Percentiles rank a stretch among this genome's conserved stretches.
Evolutionary conservation across 1,140 invertebrate genomes (phyloP).

Genomic region (Drosophila biarmipes): DNA sequence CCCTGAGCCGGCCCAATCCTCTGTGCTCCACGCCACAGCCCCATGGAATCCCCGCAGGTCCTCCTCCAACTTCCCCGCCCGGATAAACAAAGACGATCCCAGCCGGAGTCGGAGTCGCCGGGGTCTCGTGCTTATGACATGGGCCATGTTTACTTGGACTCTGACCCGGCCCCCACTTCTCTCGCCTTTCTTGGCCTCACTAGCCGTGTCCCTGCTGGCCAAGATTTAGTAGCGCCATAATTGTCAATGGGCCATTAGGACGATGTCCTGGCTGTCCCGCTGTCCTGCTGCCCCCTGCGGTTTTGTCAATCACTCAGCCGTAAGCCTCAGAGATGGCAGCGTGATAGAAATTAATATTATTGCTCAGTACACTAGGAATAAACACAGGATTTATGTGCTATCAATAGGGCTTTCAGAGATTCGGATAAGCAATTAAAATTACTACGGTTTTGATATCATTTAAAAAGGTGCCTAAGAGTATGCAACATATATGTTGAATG

Average conservation of each 20-base stretch:
- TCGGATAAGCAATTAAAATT: neutral
- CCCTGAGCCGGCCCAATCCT: slow-evolving; percentile 21
- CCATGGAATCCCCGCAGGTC: neutral
- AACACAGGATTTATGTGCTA: neutral
- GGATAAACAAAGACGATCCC: slow-evolving; percentile 30
- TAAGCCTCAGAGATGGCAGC: slow-evolving; percentile 41
- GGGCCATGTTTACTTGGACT: slow-evolving; percentile 37
- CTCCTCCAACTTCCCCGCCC: neutral
- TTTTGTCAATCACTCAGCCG: slow-evolving; percentile 64
- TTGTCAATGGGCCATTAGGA: slow-evolving; percentile 77
- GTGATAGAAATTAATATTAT: slow-evolving; percentile 47
- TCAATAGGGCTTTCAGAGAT: neutral
- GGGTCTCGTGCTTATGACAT: slow-evolving; percentile 36
- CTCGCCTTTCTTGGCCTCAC: neutral
- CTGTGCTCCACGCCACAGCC: neutral
- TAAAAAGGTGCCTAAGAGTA: no score
- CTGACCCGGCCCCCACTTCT: neutral
- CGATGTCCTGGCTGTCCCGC: slow-evolving; percentile 28
- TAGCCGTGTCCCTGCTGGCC: slow-evolving; percentile 33
- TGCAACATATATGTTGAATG: no score
- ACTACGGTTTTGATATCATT: neutral
- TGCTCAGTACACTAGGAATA: slow-evolving; percentile 13
- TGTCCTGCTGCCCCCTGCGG: slow-evolving; percentile 54
- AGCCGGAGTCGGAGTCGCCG: slow-evolving; percentile 11
- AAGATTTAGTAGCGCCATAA: slow-evolving; percentile 79